These are phyloP conservation scores for Syngnathus rostellatus DNA, from an alignment of 2,797 vertebrate species.

Conservation along the genomic window DNA sequence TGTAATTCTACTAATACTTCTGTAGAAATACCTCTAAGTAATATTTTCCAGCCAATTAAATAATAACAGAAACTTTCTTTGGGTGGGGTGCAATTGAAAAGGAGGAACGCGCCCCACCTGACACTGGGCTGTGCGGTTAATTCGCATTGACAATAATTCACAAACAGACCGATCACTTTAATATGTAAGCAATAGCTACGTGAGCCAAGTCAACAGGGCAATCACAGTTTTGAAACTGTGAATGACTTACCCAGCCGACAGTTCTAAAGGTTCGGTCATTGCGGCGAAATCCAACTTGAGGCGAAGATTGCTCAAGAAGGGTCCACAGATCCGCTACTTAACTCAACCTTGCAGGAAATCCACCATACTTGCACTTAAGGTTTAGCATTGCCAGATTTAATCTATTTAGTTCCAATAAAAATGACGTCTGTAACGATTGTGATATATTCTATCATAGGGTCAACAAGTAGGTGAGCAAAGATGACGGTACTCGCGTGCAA, in stretches of 20 bases:
- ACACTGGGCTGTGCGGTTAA: neutral
- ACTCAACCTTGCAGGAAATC: slow-evolving; percentile 23
- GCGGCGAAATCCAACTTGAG: slow-evolving; percentile 7
- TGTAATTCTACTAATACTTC: neutral
- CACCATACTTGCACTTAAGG: slow-evolving; percentile 39
- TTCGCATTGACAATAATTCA: neutral
- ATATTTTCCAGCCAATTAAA: neutral
- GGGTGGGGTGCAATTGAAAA: neutral
- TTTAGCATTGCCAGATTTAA: slow-evolving; percentile 7
- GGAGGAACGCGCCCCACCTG: neutral
- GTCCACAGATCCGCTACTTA: slow-evolving; percentile 4
- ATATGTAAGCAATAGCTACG: neutral
- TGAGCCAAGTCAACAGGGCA: neutral
- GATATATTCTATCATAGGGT: neutral
- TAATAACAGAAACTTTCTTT: too few species aligned
- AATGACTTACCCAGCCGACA: neutral
- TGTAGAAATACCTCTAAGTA: too few species aligned
- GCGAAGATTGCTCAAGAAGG: slow-evolving; percentile 1
- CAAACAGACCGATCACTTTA: neutral
- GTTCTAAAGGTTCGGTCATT: neutral
- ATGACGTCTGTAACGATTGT: neutral
- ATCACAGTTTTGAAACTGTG: neutral
- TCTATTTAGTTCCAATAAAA: neutral
- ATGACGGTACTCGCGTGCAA: slow-evolving; percentile 23
- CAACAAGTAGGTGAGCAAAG: slow-evolving; percentile 38